A percentile compares a stretch with the other conserved stretches of the same genome.
phyloP scores from a whole-genome alignment of 1,140 invertebrate species.

The Mylabris phalerata region DNA sequence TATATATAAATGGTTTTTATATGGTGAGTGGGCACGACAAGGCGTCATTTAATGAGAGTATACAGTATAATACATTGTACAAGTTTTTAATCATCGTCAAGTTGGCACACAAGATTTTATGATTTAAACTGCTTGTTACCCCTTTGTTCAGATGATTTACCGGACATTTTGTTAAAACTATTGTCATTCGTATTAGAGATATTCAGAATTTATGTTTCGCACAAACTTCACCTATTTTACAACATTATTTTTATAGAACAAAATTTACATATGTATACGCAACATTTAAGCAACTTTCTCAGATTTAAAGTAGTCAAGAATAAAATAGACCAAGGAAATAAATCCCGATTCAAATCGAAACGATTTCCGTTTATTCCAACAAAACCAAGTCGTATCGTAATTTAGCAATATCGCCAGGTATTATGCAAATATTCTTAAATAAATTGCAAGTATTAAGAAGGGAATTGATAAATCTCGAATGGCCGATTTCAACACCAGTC shows the following conservation, averaged over 20 bases:
- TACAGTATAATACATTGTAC: constrained; percentile 2
- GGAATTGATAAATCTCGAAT: not conserved
- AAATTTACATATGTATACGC: no score
- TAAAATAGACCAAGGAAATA: not conserved
- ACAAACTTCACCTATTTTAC: not conserved
- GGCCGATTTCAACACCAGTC: not conserved
- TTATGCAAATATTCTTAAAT: not conserved
- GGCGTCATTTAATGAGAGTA: constrained; percentile 14
- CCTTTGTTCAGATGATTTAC: constrained; percentile 8
- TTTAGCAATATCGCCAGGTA: not conserved
- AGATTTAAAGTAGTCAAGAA: no score
- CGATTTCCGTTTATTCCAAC: constrained; percentile 1
- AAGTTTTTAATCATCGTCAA: constrained; percentile 12
- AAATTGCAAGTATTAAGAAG: not conserved
- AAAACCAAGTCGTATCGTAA: not conserved
- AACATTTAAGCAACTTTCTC: not conserved
- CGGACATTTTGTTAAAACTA: constrained; percentile 5
- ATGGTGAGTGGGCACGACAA: constrained; percentile 12
- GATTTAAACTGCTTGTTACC: not conserved
- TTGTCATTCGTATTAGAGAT: constrained; percentile 3
- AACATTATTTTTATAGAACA: not conserved
- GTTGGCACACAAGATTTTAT: constrained; percentile 1
- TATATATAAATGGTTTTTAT: constrained; percentile 7
- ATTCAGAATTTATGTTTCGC: not conserved
- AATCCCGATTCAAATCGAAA: not conserved